Percentiles rank a stretch among this genome's conserved stretches.
These are phyloP conservation scores for Eupeodes luniger DNA, from an alignment of 2,888 invertebrate genomes.

Conservation along the genomic window DNA sequence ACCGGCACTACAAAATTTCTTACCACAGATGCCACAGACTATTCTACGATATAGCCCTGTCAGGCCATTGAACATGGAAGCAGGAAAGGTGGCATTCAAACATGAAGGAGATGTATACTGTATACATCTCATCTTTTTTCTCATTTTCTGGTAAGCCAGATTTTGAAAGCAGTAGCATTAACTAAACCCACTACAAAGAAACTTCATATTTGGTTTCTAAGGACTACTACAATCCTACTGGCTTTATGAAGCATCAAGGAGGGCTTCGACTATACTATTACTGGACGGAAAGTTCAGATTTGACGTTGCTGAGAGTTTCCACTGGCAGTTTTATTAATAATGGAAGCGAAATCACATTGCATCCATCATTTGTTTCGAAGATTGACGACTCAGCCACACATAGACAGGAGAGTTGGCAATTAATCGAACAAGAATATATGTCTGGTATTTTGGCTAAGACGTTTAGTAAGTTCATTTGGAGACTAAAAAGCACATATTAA, in stretches of 20 bases:
- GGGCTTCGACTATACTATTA: neutral
- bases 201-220: neutral
- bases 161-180: neutral
- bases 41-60: too few species aligned
- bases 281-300: neutral
- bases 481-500: neutral
- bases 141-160: too few species aligned
- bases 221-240: neutral
- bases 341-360: neutral
- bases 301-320: neutral
- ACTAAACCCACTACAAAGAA: neutral
- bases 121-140: neutral
- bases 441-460: constrained; percentile 12
- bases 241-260: neutral
- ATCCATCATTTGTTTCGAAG: constrained; percentile 6
- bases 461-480: neutral
- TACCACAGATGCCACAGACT: too few species aligned
- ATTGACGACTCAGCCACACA: neutral
- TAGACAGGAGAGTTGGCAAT: constrained; percentile 22
- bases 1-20: too few species aligned
- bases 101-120: constrained; percentile 28
- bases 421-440: constrained; percentile 22
- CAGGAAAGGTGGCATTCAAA: constrained; percentile 18
- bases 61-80: neutral
- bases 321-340: neutral